phyloP scores from a whole-genome alignment of 2,113 vertebrate genomes.

The Anser cygnoides region DNA sequence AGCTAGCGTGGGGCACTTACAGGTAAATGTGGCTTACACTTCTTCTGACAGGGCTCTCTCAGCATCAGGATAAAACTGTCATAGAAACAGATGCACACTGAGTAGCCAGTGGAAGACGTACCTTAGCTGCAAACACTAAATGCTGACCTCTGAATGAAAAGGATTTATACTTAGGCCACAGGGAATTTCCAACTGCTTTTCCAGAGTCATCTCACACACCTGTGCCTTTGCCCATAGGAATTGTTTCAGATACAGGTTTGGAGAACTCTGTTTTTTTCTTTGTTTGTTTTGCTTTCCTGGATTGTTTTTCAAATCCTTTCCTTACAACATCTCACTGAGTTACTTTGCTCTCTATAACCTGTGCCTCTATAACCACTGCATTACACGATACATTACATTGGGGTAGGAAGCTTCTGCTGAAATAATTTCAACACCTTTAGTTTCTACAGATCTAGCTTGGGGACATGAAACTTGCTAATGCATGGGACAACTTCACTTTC shows the following conservation, averaged over 20 bases:
- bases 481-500: background rate
- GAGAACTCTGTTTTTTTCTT: background rate
- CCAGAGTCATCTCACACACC: constrained; percentile 23
- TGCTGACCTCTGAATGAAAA: constrained; percentile 67
- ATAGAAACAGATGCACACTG: constrained; percentile 62
- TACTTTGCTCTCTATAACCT: background rate
- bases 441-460: background rate
- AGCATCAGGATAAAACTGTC: constrained; percentile 70
- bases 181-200: constrained; percentile 69
- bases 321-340: background rate
- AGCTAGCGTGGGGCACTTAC: constrained; percentile 69
- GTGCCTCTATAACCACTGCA: background rate
- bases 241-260: constrained; percentile 22
- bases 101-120: constrained; percentile 41
- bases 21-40: constrained; percentile 77
- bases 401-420: background rate
- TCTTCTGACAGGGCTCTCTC: constrained; percentile 69
- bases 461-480: background rate
- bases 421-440: background rate
- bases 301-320: background rate
- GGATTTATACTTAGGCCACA: constrained; percentile 43
- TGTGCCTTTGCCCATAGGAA: constrained; percentile 33
- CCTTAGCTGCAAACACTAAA: constrained; percentile 52
- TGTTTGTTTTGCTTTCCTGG: constrained; percentile 11
- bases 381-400: background rate